Base-by-base conservation (phyloP, 2,888 invertebrate genomes). In the Alloscopus bannaensis region DNA sequence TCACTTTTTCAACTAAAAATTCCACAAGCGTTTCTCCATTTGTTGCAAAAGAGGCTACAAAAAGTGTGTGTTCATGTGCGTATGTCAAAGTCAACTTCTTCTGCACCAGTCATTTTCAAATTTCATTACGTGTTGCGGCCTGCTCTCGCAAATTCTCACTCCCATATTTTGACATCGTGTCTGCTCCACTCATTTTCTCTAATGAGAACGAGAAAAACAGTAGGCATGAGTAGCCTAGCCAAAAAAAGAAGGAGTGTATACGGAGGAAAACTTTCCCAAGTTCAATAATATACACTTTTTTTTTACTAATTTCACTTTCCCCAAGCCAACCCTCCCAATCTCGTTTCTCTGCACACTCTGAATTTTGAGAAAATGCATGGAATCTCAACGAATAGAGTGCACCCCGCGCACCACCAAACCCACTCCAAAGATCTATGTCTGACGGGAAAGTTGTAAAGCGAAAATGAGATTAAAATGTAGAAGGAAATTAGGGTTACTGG, bases 401-500 rank as follows among this genome's bases (percentile, higher is more conserved):
- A n/a, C n/a, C n/a, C n/a, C n/a, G n/a, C n/a, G n/a, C n/a, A n/a
- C n/a, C n/a, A n/a, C 36, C 8, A 13, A 36, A 36, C 36, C 13
- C 36, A 8, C 36, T 6, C 36, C 6, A 36, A 36, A 36, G 13
- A 13, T 36, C 13, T n/a, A n/a, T n/a, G n/a, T n/a, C n/a, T n/a
- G n/a, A n/a, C n/a, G n/a, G n/a, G 47, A n/a, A 52, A 52, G 52
- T 22, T 52, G 16, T 22, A 52, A 52, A 57, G 57, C 13, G 47
- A 42, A 42, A 64, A 64, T 26, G 55, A 65, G 66, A 75, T 66
- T 75, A 75, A 66, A 66, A 66, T 47, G 66, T 75, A 47, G 31
- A 28, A 26, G 31, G 31, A 75, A 75, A 75, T 75, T 66, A 75
- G 66, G 26, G 47, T 57, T 40, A 65, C 62, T 62, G 11, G 26